These are phyloP conservation scores for Folsomia manolachei DNA, from an alignment of 2,888 invertebrate species.

Conservation along the genomic window DNA sequence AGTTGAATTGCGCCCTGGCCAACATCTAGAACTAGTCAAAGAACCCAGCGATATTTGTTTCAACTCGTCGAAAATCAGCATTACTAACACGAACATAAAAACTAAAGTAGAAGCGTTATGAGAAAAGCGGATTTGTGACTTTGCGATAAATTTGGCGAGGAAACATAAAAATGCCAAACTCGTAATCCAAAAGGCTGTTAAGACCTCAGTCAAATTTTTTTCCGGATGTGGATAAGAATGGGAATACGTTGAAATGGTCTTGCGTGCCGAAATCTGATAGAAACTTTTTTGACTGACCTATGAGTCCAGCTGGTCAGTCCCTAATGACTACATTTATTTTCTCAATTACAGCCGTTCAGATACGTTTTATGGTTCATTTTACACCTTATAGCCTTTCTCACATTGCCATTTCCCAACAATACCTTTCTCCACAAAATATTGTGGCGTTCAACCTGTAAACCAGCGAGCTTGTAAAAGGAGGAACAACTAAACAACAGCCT, in stretches of 20 bases:
- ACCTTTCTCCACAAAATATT: neutral
- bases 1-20: neutral
- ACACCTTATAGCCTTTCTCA: slow-evolving; percentile 6
- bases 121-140: slow-evolving; percentile 8
- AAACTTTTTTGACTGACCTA: slow-evolving; percentile 9
- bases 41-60: neutral
- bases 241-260: slow-evolving; percentile 13
- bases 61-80: neutral
- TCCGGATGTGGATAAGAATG: slow-evolving; percentile 26
- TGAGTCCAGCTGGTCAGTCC: slow-evolving; percentile 5
- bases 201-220: slow-evolving; percentile 19
- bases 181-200: slow-evolving; percentile 16
- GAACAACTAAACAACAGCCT: no score
- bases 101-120: neutral
- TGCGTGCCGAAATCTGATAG: slow-evolving; percentile 28
- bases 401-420: neutral
- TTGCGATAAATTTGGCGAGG: slow-evolving; percentile 16
- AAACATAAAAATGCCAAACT: slow-evolving; percentile 19
- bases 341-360: slow-evolving; percentile 19
- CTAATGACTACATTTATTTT: slow-evolving; percentile 30
- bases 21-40: neutral
- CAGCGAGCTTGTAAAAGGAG: no score
- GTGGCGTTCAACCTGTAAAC: no score
- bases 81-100: neutral
- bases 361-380: slow-evolving; percentile 17